Percentiles rank a stretch among this genome's conserved stretches.
phyloP scores from a whole-genome alignment of 2,888 invertebrate species.

The Notocelia uddmanniana region DNA sequence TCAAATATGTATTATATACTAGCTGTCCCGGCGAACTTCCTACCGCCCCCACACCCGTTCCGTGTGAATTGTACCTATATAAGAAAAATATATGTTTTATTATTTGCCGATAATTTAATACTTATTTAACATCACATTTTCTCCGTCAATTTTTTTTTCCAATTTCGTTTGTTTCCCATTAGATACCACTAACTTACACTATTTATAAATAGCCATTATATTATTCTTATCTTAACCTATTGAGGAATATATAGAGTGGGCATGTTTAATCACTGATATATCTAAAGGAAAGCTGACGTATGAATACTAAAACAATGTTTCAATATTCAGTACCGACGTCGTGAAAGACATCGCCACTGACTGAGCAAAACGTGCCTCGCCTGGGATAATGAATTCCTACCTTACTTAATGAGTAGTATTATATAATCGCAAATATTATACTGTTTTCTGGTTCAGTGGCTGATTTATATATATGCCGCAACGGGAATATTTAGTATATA shows the following conservation, averaged over 20 bases:
- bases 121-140: no score
- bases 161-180: no score
- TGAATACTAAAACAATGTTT: slow-evolving; percentile 22
- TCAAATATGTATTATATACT: no score
- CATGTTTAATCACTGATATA: slow-evolving; percentile 36
- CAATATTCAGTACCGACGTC: slow-evolving; percentile 19
- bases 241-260: slow-evolving; percentile 35
- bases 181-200: neutral
- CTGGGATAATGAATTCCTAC: slow-evolving; percentile 7
- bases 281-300: neutral
- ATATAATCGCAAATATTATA: neutral
- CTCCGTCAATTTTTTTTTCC: no score
- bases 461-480: no score
- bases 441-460: no score
- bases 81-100: no score
- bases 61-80: no score
- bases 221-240: neutral
- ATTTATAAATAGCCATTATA: neutral
- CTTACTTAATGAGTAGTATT: neutral
- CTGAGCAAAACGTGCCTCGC: slow-evolving; percentile 24
- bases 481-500: no score
- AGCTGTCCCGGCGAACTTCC: no score
- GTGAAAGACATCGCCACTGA: slow-evolving; percentile 21
- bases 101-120: no score
- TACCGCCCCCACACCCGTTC: no score